Evolutionary conservation across 2,888 invertebrate genomes (phyloP).

Genomic region (Aphodius sticticus): DNA sequence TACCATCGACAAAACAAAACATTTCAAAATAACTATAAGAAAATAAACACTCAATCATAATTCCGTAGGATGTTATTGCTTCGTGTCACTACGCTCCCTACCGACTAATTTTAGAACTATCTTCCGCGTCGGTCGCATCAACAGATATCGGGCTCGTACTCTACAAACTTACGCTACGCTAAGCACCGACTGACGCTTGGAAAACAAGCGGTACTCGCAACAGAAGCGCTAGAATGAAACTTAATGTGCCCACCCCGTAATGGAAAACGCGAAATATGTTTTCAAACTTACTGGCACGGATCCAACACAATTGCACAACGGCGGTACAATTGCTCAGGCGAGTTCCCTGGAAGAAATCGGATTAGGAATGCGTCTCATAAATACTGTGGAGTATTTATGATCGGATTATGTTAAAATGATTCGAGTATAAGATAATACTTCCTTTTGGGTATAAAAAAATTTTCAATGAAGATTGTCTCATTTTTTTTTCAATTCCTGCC

Average conservation of each 20-base stretch:
- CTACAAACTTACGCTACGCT: not conserved
- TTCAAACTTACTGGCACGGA: not conserved
- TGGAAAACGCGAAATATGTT: not conserved
- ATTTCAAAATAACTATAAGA: not conserved
- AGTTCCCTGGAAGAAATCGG: not conserved
- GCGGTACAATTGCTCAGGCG: not conserved
- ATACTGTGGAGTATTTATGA: not conserved
- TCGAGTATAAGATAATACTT: no score
- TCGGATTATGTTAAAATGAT: not conserved
- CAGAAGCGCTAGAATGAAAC: not conserved
- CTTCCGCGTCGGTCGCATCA: not conserved
- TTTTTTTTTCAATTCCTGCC: no score
- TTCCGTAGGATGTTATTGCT: not conserved
- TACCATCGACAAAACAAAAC: not conserved
- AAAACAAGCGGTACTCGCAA: not conserved
- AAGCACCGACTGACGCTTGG: not conserved
- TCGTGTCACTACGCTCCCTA: not conserved
- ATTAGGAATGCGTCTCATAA: not conserved
- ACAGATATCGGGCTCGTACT: not conserved
- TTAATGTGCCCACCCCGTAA: not conserved
- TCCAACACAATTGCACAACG: not conserved
- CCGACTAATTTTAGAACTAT: not conserved
- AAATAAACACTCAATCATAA: constrained; percentile 4
- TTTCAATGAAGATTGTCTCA: no score
- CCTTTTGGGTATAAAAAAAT: no score